Conservation (phyloP, 2,888 invertebrate species). For the Callosobruchus maculatus region DNA sequence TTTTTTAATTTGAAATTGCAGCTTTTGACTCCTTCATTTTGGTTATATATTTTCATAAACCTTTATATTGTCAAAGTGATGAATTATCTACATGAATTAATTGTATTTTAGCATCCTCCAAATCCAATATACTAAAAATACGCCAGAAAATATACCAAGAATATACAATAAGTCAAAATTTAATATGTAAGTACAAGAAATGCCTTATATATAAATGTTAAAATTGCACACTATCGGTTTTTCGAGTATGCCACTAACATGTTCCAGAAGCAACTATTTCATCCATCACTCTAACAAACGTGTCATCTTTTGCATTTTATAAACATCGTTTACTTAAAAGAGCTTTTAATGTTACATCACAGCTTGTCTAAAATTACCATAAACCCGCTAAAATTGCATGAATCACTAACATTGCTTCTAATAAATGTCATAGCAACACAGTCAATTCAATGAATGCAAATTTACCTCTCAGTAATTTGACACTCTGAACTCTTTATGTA, state of each 20-base stretch:
- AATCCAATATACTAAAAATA: conserved; percentile 23
- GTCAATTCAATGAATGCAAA: not conserved
- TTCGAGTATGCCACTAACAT: not conserved
- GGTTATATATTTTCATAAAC: conserved; percentile 8
- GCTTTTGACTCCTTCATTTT: conserved; percentile 26
- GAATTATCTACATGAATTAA: conserved; percentile 1
- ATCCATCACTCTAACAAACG: not conserved
- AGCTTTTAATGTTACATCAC: not conserved
- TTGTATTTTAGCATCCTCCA: conserved; percentile 21
- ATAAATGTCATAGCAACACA: not conserved
- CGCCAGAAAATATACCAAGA: conserved; percentile 24
- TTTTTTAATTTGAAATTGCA: conserved; percentile 20
- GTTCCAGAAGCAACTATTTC: not conserved
- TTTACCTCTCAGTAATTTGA: not conserved
- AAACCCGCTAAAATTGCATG: not conserved
- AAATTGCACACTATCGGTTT: not conserved
- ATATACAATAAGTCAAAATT: conserved; percentile 18
- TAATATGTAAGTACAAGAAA: conserved; percentile 23
- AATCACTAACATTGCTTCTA: not conserved
- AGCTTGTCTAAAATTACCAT: not conserved
- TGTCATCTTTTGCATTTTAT: not conserved
- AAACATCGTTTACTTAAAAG: not conserved
- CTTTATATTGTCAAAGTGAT: not conserved
- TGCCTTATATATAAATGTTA: not conserved
- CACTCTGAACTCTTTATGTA: not conserved